Base-by-base conservation (phyloP, 2,888 invertebrate species). In the Zaprionus lineosus region DNA sequence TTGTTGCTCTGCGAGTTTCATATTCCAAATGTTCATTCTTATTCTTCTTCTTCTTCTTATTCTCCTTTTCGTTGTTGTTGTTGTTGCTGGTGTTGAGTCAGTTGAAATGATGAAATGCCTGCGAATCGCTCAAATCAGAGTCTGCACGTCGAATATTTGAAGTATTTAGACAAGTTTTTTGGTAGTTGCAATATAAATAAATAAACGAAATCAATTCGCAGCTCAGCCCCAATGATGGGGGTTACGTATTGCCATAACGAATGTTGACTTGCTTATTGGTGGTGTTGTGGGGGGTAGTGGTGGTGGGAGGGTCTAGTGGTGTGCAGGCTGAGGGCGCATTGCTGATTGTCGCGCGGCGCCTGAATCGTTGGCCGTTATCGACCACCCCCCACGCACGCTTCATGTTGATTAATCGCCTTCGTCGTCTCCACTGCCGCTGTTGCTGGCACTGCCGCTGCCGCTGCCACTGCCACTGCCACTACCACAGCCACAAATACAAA, bases 331-430 rank as follows among this genome's bases (percentile, higher is more conserved):
- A 6, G 4, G 18, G 8, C n/a, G 29, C 26, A 19, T 53, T 36
- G 55, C 28, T 44, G 56, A 55, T 58, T 58, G 57, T 44, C 59
- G 37, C 34, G 31, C 37, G 7, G 9, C 40, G 41, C 29, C 51
- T 33, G 43, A 28, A 34, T 51, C 48, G 43, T 50, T 53, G 47
- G 18, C 39, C 69, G 65, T 69, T 82, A 82, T 77, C 74, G 78
- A 37, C 9, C 39, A 39, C 26, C 65, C 33, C 37, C 67, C 58
- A 55, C 51, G 66, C 74, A 78, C 79, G 71, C 75, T 74, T 40
- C 67, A 59, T 46, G 44, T 83, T 76, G 76, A 83, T 76, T 76
- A 83, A 76, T 76, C 79, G 76, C 64, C 67, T 53, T 39, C 58
- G 36, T 26, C 26, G 65, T 37, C 24, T 31, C 31, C 12, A 21